Evolutionary conservation across 2,888 invertebrate genomes (phyloP), one percentile per base, ranked within the genome.

Genomic region (Macrophya alboannulata): DNA sequence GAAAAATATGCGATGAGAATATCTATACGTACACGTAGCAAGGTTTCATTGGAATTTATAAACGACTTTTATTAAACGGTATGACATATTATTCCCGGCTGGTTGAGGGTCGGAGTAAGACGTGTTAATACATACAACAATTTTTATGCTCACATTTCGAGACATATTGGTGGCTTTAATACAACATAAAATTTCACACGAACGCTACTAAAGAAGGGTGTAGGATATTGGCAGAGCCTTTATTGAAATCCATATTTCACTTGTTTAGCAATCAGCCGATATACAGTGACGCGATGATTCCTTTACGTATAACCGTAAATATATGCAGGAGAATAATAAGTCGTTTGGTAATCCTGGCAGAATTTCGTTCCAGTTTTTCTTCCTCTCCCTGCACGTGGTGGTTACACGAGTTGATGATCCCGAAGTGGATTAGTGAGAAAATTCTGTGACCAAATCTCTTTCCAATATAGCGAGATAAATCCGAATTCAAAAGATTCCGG

Each of bases 171-270:
- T 87, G 89, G 89, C 88, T 91, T 91, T 91, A 92, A 92, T 90
- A 89, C 89, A 89, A 89, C 90, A 89, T 92, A 89, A 92, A 92
- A 91, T 89, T 90, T 90, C 89, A 88, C 87, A 87, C 86, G 88
- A 25, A 85, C 82, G 85, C 86, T 81, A 25, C 25, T 85, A 86
- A 83, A 85, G 83, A 86, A 85, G 81, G 68, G 51, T 51, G 59
- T 90, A 88, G 40, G 89, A 89, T 90, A 90, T 89, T 86, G 88
- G 87, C 87, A 88, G 86, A 87, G 88, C 86, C 88, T 89, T 89
- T 92, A 92, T 92, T 92, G 90, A 91, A 92, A 92, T 92, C 89
- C 92, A 91, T 92, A 92, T 92, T 92, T 92, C 90, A 91, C 91
- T 89, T 86, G 85, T 88, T 86, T 88, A 91, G 90, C 89, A 89